Conservation (phyloP, 2,797 vertebrate species). For the Girardinus metallicus region DNA sequence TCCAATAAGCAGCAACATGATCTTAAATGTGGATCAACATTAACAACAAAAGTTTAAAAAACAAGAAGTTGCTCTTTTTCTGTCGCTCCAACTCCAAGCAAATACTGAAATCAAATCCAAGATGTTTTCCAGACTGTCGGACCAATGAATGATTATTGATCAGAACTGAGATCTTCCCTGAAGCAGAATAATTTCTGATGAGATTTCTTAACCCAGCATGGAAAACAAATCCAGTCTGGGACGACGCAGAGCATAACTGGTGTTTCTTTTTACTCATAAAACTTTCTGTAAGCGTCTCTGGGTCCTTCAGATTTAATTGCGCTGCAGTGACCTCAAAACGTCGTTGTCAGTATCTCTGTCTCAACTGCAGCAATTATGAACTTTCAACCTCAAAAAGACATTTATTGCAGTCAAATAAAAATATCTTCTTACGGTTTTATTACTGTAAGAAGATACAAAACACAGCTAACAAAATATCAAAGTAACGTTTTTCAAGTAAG, state of each 20-base stretch:
- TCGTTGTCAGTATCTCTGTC: background rate
- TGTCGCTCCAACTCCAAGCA: background rate
- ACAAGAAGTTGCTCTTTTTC: background rate
- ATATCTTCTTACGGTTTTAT: background rate
- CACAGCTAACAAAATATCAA: background rate
- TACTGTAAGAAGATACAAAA: background rate
- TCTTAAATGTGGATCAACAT: background rate
- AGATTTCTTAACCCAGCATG: background rate
- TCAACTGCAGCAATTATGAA: background rate
- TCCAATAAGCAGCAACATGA: background rate
- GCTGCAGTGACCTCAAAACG: background rate
- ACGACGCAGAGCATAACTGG: background rate
- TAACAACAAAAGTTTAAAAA: background rate
- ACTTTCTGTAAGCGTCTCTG: background rate
- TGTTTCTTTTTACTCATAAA: background rate
- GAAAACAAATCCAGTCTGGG: background rate
- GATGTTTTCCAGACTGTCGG: background rate
- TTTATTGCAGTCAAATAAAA: background rate
- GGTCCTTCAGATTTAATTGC: background rate
- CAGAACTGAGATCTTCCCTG: background rate
- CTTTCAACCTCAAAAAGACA: background rate
- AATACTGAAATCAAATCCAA: background rate
- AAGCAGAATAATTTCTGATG: background rate
- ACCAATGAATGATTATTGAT: background rate
- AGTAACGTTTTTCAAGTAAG: background rate